Percentiles rank a stretch among this genome's conserved stretches.
These are phyloP conservation scores for Osmerus eperlanus DNA, from an alignment of 2,113 vertebrate genomes.

Conservation along the genomic window DNA sequence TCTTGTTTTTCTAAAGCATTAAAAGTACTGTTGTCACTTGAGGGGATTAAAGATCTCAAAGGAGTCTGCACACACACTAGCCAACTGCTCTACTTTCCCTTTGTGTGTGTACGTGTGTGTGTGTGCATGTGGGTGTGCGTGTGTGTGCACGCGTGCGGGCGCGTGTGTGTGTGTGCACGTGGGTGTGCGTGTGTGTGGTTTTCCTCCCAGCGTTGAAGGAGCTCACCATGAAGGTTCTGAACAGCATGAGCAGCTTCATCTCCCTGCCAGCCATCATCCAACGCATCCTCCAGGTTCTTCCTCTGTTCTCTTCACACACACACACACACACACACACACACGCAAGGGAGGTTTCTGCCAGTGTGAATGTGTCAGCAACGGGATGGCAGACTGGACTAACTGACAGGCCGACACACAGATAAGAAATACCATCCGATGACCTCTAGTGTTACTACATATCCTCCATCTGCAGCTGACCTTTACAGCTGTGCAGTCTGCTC, in stretches of 20 bases:
- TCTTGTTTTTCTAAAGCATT: too few relatives aligned
- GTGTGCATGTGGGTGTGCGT: not conserved
- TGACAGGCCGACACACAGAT: too few relatives aligned
- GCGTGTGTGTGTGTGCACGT: not conserved
- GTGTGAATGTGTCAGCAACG: too few relatives aligned
- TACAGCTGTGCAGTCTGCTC: too few relatives aligned
- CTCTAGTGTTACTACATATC: too few relatives aligned
- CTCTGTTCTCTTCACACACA: not conserved
- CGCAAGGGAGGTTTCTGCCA: too few relatives aligned
- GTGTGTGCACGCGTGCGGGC: not conserved
- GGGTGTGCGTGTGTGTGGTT: not conserved
- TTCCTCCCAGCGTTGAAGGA: conserved; percentile 81
- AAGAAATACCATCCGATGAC: too few relatives aligned
- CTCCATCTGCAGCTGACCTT: too few relatives aligned
- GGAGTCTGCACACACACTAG: not conserved
- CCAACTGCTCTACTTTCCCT: not conserved
- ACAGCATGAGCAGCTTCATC: conserved; percentile 93
- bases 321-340: too few relatives aligned
- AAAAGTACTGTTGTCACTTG: not conserved
- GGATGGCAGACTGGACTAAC: too few relatives aligned
- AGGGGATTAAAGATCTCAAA: not conserved
- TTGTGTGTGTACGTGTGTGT: not conserved
- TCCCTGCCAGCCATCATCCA: conserved; percentile 91
- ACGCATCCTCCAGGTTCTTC: conserved; percentile 80
- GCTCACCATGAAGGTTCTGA: conserved; percentile 93